Evolutionary conservation across 2,797 vertebrate genomes (phyloP), one percentile per base, ranked within the genome.

Genomic region (Smutsia gigantea): DNA sequence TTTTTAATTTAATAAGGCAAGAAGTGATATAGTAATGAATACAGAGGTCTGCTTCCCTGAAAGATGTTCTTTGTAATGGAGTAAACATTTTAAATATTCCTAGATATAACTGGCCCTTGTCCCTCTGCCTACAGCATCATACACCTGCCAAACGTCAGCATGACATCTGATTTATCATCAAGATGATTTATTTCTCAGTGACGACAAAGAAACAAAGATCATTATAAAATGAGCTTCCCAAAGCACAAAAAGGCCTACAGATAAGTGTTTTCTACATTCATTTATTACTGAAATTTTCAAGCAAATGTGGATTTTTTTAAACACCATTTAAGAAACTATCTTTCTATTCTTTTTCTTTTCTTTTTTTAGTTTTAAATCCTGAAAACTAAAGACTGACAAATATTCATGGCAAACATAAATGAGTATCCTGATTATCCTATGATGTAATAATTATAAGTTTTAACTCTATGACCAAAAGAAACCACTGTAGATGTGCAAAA

Each of bases 281-380:
- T 55, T 75, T 86, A 31, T 23, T 82, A 7, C 3, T 82, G 77
- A 39, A 51, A 29, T 51, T 68, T 94, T 59, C 15, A 93, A 74
- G 39, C 53, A 49, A 39, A 92, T 87, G 55, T 72, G 88, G 29
- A 79, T 69, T 34, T 71, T 95, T 95, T 88, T 15, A 90, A 96
- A 88, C 53, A 53, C 31, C 11, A 15, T 49, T 83, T 57, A 88
- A 71, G 46, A 91, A 95, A 68, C 25, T 0, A 31, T 74, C 12
- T 53, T 53, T 2, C 25, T 87, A 27, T 51, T 84, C 29, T 61
- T 84, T 85, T 92, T 46, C 23, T 55, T 74, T 75, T 49, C 13
- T 57, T 51, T 90, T 63, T 46, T 15, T 71, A 72, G 5, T 82
- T 88, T 93, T 78, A 89, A 94, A 75, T 42, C 21, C 71, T 71